A percentile compares a stretch with the other conserved stretches of the same genome.
Conservation (phyloP, 2,888 invertebrate genomes). For the Watsonalla binaria region DNA sequence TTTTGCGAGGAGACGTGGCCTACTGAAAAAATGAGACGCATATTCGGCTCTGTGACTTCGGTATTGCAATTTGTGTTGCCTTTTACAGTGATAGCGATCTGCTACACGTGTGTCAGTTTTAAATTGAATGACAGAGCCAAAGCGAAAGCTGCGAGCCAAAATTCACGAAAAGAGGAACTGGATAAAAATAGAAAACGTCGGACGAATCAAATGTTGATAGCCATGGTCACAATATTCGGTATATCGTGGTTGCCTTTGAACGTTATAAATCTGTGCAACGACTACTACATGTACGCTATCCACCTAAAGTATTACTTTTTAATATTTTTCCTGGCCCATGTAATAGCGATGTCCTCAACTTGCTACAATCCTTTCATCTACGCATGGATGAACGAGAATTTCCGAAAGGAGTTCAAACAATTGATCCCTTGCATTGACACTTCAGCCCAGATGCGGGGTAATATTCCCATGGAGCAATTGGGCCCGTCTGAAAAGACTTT, state of each 20-base stretch:
- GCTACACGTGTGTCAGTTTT: slow-evolving; percentile 94
- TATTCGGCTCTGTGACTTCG: slow-evolving; percentile 93
- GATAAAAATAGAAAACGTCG: slow-evolving; percentile 93
- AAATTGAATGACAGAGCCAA: slow-evolving; percentile 91
- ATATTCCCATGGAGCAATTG: slow-evolving; percentile 71
- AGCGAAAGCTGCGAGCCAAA: slow-evolving; percentile 90
- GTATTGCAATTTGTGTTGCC: slow-evolving; percentile 96
- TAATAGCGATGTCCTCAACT: slow-evolving; percentile 96
- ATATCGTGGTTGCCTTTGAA: slow-evolving; percentile 98
- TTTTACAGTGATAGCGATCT: slow-evolving; percentile 94
- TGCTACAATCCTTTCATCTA: slow-evolving; percentile 98
- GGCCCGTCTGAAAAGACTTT: slow-evolving; percentile 83
- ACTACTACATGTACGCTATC: slow-evolving; percentile 85
- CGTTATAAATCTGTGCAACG: slow-evolving; percentile 90
- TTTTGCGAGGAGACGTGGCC: slow-evolving; percentile 97
- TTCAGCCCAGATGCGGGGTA: slow-evolving; percentile 56
- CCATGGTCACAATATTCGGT: slow-evolving; percentile 98
- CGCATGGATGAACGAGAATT: slow-evolving; percentile 98
- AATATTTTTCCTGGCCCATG: slow-evolving; percentile 93
- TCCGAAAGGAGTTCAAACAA: slow-evolving; percentile 94
- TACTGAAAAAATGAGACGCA: slow-evolving; percentile 84
- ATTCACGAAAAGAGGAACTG: slow-evolving; percentile 91
- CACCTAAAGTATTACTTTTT: slow-evolving; percentile 90
- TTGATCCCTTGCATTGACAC: slow-evolving; percentile 82
- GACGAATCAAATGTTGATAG: slow-evolving; percentile 97